These are phyloP conservation scores for Patella vulgata DNA, from an alignment of 1,140 invertebrate genomes.

Conservation along the genomic window DNA sequence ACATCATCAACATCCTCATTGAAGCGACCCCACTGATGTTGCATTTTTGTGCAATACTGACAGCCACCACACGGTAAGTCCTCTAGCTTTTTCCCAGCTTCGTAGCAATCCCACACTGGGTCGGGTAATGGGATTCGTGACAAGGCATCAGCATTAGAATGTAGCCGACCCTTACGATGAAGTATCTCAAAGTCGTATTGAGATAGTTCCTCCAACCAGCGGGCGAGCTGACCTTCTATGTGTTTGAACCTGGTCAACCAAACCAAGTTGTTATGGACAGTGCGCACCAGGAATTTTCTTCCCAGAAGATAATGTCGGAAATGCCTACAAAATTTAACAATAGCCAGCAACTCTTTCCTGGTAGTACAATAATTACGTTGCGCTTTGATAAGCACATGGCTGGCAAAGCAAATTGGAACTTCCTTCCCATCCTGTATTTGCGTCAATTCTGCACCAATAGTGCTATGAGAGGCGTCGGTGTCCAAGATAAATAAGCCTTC, in stretches of 20 bases:
- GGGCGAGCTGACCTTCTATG: constrained; percentile 37
- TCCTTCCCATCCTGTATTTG: constrained; percentile 37
- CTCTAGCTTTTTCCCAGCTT: neutral
- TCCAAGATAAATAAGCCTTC: constrained; percentile 42
- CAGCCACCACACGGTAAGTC: constrained; percentile 26
- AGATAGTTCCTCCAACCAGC: too few relatives aligned
- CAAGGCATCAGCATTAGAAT: constrained; percentile 32
- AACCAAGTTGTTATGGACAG: constrained; percentile 38
- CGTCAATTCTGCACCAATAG: constrained; percentile 30
- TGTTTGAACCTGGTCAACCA: constrained; percentile 39
- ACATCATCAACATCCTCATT: constrained; percentile 21
- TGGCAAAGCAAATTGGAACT: constrained; percentile 24
- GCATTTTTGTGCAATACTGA: constrained; percentile 1
- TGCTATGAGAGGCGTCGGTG: constrained; percentile 36
- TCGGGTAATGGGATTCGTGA: constrained; percentile 14
- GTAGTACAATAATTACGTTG: constrained; percentile 40
- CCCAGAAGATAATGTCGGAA: constrained; percentile 33
- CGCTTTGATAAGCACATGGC: constrained; percentile 7
- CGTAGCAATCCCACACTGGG: neutral
- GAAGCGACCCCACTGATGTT: constrained; percentile 16
- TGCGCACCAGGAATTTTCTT: constrained; percentile 27
- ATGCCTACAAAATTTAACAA: too few relatives aligned
- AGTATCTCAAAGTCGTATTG: too few relatives aligned
- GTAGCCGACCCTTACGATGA: constrained; percentile 18
- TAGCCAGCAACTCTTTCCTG: too few relatives aligned